Conservation (phyloP, 2,113 vertebrate genomes). For the Ciconia stormi region DNA sequence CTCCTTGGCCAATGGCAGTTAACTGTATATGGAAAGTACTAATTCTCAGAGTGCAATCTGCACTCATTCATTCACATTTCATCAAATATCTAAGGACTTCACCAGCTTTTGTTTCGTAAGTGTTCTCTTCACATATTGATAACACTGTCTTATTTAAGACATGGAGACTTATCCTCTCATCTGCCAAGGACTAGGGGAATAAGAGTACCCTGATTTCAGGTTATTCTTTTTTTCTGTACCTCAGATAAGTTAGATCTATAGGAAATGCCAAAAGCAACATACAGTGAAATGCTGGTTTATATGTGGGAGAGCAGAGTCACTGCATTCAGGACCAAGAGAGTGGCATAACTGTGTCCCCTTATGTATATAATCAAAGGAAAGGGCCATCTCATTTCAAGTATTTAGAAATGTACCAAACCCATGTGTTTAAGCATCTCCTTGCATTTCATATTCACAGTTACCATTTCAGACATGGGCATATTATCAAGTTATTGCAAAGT, state of each 20-base stretch:
- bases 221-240: not conserved
- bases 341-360: not conserved
- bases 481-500: not conserved
- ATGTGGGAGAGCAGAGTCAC: not conserved
- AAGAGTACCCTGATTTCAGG: not conserved
- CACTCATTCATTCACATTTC: not conserved
- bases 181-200: not conserved
- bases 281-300: not conserved
- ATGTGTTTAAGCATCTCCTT: not conserved
- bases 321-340: accelerated
- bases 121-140: not conserved
- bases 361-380: not conserved
- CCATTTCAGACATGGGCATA: not conserved
- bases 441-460: not conserved
- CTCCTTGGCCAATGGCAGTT: not conserved
- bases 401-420: not conserved
- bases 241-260: not conserved
- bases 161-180: not conserved
- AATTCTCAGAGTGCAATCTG: not conserved
- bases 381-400: not conserved
- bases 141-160: not conserved
- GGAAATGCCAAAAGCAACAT: not conserved
- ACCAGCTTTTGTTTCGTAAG: not conserved
- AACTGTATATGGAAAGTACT: not conserved
- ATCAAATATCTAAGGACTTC: not conserved